Evolutionary conservation across 2,113 vertebrate genomes (phyloP), one percentile per base, ranked within the genome.

Genomic region (Leptodactylus fuscus): DNA sequence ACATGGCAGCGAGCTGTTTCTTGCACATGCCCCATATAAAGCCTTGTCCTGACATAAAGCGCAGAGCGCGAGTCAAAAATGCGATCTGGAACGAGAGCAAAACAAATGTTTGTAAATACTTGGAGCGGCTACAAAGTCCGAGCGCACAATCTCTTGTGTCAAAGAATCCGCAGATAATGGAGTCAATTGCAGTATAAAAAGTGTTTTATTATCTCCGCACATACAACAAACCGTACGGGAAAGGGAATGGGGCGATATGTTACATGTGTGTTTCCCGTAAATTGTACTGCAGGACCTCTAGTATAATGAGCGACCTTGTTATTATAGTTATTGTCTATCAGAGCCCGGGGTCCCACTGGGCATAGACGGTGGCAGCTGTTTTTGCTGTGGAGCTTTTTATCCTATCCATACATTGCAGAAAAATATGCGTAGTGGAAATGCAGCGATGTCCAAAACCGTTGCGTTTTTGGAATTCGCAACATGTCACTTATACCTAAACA

Each of bases 91-190:
- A 69, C 62, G 16, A 22, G 65, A 20, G 18, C 60, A 73, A 73
- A 24, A 73, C 70, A 24, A 73, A 73, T 73, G 38, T 27, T 73
- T 44, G 70, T 73, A 73, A 73, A 73, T 73, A 46, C 70, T 46
- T 73, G 38, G 70, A 73, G 27, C 22, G 1, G n/a, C 36, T 73
- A 73, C 38, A 73, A 73, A 41, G 38, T 15, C 36, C 20, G 7
- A 7, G 15, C 20, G 27, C 22, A 1, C 70, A 44, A 41, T 24
- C 8, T 7, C 18, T 67, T 10, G 11, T 20, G 32, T 34, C 22
- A 38, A n/a, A 71, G 34, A 24, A 73, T 15, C 22, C 70, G 7
- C 36, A 13, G 38, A 44, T 24, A 70, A 38, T 38, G 8, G 10
- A 38, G 34, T 18, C 22, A 46, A 73, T 4, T 0, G n/a, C 1